These are phyloP conservation scores for Arbacia lixula DNA, from an alignment of 53 echinoderm and acorn worm species.

Conservation along the genomic window DNA sequence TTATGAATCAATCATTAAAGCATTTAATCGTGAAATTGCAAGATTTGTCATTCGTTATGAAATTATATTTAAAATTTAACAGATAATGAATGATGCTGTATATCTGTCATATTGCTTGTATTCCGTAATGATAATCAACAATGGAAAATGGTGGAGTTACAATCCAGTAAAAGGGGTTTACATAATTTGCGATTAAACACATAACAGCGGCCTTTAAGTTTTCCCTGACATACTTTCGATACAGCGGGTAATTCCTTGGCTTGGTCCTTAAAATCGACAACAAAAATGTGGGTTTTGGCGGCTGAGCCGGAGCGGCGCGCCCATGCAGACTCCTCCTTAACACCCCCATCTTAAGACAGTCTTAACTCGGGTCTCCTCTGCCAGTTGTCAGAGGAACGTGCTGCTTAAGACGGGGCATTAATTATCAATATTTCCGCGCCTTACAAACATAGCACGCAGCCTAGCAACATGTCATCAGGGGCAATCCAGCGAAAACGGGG, in stretches of 20 bases:
- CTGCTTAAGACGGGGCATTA: conserved; percentile 16
- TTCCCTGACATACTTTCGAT: conserved; percentile 6
- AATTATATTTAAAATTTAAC: too few relatives aligned
- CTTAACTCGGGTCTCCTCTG: neutral
- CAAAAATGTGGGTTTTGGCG: conserved; percentile 8
- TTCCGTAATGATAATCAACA: too few relatives aligned
- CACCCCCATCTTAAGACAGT: conserved; percentile 3
- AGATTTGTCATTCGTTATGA: too few relatives aligned
- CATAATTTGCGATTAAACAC: too few relatives aligned
- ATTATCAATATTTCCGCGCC: conserved; percentile 36
- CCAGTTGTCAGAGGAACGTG: conserved; percentile 35
- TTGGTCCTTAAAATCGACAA: conserved; percentile 7
- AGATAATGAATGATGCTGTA: too few relatives aligned
- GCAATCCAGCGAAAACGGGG: neutral
- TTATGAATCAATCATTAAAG: too few relatives aligned
- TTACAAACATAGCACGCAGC: conserved; percentile 17
- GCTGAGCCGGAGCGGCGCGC: conserved; percentile 35
- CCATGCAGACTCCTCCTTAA: conserved; percentile 17
- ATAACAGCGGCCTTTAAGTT: conserved; percentile 33
- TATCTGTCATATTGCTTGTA: too few relatives aligned
- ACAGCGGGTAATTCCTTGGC: neutral
- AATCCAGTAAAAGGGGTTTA: too few relatives aligned
- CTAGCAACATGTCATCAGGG: conserved; percentile 8
- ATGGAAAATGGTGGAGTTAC: too few relatives aligned
- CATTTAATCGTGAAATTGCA: too few relatives aligned